A percentile compares a stretch with the other conserved stretches of the same genome.
These are phyloP conservation scores for Nyctibius bracteatus DNA, from an alignment of 2,113 vertebrate genomes.

Conservation along the genomic window DNA sequence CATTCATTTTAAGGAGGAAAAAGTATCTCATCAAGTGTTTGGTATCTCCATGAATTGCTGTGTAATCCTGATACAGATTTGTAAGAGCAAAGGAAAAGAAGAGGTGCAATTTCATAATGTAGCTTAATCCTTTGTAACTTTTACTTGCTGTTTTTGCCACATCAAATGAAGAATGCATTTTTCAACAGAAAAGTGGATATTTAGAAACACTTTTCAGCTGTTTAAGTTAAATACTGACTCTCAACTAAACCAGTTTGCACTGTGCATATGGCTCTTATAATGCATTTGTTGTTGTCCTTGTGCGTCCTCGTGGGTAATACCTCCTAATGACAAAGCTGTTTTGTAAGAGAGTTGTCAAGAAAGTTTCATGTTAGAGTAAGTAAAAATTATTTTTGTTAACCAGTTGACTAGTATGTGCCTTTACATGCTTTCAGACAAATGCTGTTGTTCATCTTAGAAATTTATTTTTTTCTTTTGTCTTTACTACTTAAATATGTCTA, in stretches of 20 bases:
- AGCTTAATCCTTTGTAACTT: background rate
- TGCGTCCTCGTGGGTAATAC: background rate
- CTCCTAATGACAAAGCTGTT: background rate
- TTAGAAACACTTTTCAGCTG: background rate
- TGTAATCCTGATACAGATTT: background rate
- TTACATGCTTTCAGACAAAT: background rate
- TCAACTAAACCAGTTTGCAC: background rate
- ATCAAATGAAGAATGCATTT: background rate
- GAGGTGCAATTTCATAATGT: background rate
- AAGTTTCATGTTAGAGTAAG: background rate
- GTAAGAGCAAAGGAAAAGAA: background rate
- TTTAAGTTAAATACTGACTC: background rate
- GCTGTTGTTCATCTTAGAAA: background rate
- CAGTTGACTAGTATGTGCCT: background rate
- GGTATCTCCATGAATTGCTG: background rate
- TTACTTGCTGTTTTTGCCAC: background rate
- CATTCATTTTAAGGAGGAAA: background rate
- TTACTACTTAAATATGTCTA: background rate
- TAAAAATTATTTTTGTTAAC: background rate
- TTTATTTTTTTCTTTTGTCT: background rate
- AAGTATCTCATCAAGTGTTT: background rate
- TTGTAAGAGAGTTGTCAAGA: background rate
- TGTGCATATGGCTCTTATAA: fast-evolving
- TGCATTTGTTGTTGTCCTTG: background rate
- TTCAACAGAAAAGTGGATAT: background rate